Evolutionary conservation across 2,797 vertebrate species (phyloP).

Genomic region (Halcyon smyrnensis): DNA sequence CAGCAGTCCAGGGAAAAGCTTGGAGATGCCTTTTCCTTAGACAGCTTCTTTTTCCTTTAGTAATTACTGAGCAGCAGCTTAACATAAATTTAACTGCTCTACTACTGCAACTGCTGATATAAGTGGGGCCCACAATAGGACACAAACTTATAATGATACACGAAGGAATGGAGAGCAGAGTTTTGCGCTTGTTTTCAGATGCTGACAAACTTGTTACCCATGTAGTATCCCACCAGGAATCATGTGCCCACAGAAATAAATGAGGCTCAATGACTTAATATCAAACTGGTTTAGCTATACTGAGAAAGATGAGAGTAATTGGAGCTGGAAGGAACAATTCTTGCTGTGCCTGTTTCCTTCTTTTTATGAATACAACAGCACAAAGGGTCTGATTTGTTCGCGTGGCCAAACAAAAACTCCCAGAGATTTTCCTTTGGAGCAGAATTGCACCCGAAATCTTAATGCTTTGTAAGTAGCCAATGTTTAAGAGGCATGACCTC

Average conservation of each 20-base stretch:
- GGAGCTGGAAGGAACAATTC: background rate
- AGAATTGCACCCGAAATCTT: background rate
- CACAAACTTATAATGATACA: background rate
- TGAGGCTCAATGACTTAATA: background rate
- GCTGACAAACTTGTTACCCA: slow-evolving; percentile 40
- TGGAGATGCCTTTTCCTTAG: slow-evolving; percentile 7
- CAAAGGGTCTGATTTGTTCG: background rate
- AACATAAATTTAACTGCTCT: slow-evolving; percentile 44
- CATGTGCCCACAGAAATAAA: slow-evolving; percentile 35
- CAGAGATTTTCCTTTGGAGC: background rate
- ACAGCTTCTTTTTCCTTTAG: slow-evolving; percentile 22
- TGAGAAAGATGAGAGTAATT: slow-evolving; percentile 40
- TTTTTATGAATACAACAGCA: background rate
- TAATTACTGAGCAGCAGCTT: slow-evolving; percentile 46
- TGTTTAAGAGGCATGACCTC: background rate
- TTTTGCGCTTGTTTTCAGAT: background rate
- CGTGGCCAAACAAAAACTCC: background rate
- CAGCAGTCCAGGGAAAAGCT: slow-evolving; percentile 37
- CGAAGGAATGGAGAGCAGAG: background rate
- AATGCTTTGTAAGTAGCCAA: background rate
- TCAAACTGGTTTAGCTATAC: slow-evolving; percentile 25
- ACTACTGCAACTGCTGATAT: slow-evolving; percentile 31
- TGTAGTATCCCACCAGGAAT: slow-evolving; percentile 27
- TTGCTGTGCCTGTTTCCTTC: background rate
- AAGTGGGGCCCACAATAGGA: background rate